These are phyloP conservation scores for Morpho helenor DNA, from an alignment of 2,888 invertebrate genomes.

Conservation along the genomic window DNA sequence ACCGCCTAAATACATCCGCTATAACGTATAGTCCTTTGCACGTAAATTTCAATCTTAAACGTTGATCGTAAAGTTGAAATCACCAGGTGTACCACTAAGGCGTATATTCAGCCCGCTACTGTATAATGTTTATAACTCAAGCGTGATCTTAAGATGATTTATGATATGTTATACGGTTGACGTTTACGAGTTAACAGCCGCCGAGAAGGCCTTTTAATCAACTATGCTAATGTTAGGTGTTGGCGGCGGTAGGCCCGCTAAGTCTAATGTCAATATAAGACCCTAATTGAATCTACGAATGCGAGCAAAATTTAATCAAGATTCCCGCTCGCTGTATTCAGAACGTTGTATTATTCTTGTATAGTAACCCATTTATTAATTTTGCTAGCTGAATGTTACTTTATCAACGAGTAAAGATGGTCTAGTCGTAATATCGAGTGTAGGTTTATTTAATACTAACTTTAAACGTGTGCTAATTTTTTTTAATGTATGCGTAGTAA, in stretches of 20 bases:
- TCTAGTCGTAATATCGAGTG: too few relatives aligned
- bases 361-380: constrained; percentile 5
- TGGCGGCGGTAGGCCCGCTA: constrained; percentile 45
- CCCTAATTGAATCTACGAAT: constrained; percentile 68
- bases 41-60: constrained; percentile 31
- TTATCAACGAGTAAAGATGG: too few relatives aligned
- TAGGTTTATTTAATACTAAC: too few relatives aligned
- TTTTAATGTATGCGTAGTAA: too few relatives aligned
- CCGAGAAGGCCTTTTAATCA: constrained; percentile 74
- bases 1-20: constrained; percentile 32
- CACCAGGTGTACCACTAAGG: constrained; percentile 32
- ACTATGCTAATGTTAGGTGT: constrained; percentile 75
- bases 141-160: constrained; percentile 77
- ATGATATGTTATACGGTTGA: constrained; percentile 72
- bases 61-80: constrained; percentile 28
- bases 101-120: constrained; percentile 41
- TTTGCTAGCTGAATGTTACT: too few relatives aligned
- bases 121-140: constrained; percentile 59
- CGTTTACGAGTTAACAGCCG: constrained; percentile 74
- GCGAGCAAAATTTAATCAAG: constrained; percentile 63
- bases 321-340: constrained; percentile 36
- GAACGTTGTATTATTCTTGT: constrained; percentile 29
- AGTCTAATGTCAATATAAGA: constrained; percentile 67
- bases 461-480: too few relatives aligned
- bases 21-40: constrained; percentile 26